phyloP scores from a whole-genome alignment of 2,113 vertebrate species.

The Canis aureus region DNA sequence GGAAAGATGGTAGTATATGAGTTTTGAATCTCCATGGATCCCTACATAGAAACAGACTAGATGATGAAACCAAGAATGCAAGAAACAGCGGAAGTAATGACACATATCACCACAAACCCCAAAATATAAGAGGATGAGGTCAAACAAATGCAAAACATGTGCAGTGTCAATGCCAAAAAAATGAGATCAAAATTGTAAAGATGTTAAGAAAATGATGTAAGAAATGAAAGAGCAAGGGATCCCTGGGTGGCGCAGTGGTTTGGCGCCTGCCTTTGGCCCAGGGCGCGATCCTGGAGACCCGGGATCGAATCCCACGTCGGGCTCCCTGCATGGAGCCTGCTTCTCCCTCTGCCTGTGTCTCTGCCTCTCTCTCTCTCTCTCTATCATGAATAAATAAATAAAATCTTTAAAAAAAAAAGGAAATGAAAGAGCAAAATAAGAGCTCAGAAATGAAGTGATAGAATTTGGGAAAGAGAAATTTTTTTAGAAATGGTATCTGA shows the following conservation, averaged over 20 bases:
- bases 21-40: not conserved
- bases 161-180: not conserved
- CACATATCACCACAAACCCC: not conserved
- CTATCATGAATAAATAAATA: no score
- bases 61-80: not conserved
- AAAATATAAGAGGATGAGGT: not conserved
- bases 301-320: no score
- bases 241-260: no score
- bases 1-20: not conserved
- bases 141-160: not conserved
- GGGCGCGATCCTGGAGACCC: no score
- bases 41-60: not conserved
- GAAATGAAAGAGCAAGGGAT: not conserved
- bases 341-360: no score
- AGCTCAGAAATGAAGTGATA: not conserved
- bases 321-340: no score
- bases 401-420: no score
- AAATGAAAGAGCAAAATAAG: not conserved
- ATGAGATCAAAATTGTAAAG: not conserved
- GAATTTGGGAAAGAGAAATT: not conserved
- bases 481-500: not conserved
- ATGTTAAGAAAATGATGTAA: conserved; percentile 25
- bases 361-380: no score
- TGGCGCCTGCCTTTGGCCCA: no score
- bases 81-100: not conserved